Conservation (phyloP, 92 coral and sea anemone species). For the Blastomussa wellsi region DNA sequence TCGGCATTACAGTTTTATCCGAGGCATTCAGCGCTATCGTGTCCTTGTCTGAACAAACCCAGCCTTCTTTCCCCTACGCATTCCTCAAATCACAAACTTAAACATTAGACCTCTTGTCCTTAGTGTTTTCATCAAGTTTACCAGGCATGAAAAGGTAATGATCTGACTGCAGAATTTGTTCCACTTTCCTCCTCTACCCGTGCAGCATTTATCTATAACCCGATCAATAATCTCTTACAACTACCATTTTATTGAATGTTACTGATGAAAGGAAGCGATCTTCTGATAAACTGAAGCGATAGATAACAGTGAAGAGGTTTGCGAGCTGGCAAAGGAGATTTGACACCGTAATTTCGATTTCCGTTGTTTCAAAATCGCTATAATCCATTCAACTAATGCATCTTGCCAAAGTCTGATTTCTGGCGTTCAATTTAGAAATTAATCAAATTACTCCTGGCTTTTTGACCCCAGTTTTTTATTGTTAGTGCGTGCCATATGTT, state of each 20-base stretch:
- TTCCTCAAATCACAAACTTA: background rate
- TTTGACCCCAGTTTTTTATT: background rate
- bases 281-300: background rate
- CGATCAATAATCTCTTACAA: background rate
- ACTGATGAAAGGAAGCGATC: background rate
- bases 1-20: background rate
- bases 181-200: background rate
- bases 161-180: background rate
- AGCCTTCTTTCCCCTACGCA: background rate
- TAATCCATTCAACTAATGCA: background rate
- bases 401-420: slow-evolving; percentile 2
- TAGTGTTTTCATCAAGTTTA: background rate
- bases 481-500: background rate
- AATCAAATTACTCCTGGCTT: background rate
- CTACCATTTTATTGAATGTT: background rate
- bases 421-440: background rate
- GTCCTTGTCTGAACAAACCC: background rate
- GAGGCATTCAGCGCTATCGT: background rate
- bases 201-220: background rate
- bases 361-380: background rate
- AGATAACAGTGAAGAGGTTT: background rate
- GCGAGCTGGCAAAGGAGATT: background rate
- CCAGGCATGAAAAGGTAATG: background rate
- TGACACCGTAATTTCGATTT: background rate
- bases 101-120: background rate